Evolutionary conservation across 2,888 invertebrate species (phyloP), one percentile per base, ranked within the genome.

Genomic region (Acanthosoma haemorrhoidale): DNA sequence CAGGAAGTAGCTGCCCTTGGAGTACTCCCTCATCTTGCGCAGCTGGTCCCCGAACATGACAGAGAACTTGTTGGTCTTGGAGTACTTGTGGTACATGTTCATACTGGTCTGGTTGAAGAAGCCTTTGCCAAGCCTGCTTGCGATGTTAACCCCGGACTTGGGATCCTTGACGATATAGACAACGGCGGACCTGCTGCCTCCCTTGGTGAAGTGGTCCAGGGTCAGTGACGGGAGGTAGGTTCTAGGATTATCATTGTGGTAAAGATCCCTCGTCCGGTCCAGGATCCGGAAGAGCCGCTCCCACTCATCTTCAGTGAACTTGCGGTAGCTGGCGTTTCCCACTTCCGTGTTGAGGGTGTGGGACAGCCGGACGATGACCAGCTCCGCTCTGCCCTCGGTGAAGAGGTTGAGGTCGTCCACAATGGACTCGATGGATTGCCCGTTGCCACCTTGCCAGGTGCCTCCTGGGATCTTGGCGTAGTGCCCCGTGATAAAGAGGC

Each of bases 61-160:
- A 2, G 51, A 51, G 2, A 51, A 4, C 25, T 51, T 51, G 25
- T 51, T 21, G n/a, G 51, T 51, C 29, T 51, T 51, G 1, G 51
- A 51, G n/a, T 51, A 51, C 29, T 51, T 51, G 29, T 51, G 51
- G 25, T 51, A 51, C 51, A 51, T 51, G 6, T 51, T 51, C 51
- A 51, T 51, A 25, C 51, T 51, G 29, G 51, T 51, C n/a, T 25
- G 25, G n/a, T 51, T 51, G 25, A 51, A 51, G 29, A 25, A 51
- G 1, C 51, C 51, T 51, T 51, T 51, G 0, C 51, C 51, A n/a
- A 51, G 51, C 25, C 51, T 51, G 8, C 51, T 25, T 8, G 51
- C 29, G n/a, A 51, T 13, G 51, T 51, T 25, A 6, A 51, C 51
- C 2, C 51, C 51, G n/a, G 51, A 51, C 4, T 51, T 51, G 8